phyloP scores from a whole-genome alignment of 2,113 vertebrate species.

The Tamias sibiricus region DNA sequence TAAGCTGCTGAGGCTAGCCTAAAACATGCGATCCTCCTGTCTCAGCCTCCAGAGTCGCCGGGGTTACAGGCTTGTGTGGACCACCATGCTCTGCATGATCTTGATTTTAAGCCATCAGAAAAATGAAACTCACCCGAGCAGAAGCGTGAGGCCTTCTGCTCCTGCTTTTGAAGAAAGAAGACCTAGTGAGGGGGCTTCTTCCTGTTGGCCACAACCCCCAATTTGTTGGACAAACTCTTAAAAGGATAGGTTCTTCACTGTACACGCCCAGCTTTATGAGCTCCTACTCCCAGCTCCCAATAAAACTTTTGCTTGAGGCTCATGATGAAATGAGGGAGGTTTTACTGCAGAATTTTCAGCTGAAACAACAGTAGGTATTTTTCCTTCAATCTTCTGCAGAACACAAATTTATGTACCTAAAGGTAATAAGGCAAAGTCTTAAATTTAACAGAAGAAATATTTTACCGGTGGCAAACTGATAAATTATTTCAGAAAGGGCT shows the following conservation, averaged over 20 bases:
- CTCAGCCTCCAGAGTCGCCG: too few species aligned
- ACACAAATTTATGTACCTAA: slow-evolving; percentile 81
- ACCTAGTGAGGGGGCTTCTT: rapidly evolving
- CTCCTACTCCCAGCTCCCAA: slow-evolving; percentile 51
- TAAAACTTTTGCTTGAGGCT: slow-evolving; percentile 61
- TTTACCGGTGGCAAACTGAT: slow-evolving; percentile 84
- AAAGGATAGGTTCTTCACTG: neutral
- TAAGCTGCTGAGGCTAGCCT: too few species aligned
- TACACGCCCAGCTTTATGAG: slow-evolving; percentile 40
- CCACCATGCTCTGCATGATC: too few species aligned
- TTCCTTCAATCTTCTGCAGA: slow-evolving; percentile 62
- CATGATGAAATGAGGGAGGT: slow-evolving; percentile 55
- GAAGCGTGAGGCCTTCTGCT: neutral
- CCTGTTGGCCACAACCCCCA: neutral
- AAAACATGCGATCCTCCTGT: too few species aligned
- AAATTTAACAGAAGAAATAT: slow-evolving; percentile 87
- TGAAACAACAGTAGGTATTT: slow-evolving; percentile 66
- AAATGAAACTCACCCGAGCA: neutral
- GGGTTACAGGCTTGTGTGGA: too few species aligned
- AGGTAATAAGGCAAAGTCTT: slow-evolving; percentile 85
- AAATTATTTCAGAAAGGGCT: slow-evolving; percentile 87
- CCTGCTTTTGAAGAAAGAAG: neutral
- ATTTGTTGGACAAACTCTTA: neutral
- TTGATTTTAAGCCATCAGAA: neutral
- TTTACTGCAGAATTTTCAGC: slow-evolving; percentile 77